These are phyloP conservation scores for Erpornis zantholeuca DNA, from an alignment of 2,113 vertebrate genomes.

Conservation along the genomic window DNA sequence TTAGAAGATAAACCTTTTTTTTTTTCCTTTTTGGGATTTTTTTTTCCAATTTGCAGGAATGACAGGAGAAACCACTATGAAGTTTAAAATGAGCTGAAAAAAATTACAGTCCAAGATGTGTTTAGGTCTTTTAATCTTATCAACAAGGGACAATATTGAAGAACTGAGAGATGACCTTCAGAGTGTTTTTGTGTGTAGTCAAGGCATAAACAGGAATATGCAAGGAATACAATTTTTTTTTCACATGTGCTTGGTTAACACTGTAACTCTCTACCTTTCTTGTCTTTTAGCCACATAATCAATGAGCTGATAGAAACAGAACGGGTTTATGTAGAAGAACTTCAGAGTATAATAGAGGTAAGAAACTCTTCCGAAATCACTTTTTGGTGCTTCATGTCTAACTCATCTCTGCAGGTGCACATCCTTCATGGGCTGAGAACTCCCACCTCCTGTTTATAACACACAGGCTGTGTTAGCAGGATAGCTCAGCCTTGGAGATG, in stretches of 20 bases:
- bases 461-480: neutral
- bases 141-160: neutral
- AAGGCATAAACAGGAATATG: neutral
- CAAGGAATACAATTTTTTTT: neutral
- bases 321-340: constrained; percentile 90
- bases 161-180: neutral
- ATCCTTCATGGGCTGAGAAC: neutral
- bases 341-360: constrained; percentile 95
- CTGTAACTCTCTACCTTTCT: neutral
- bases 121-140: neutral
- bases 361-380: neutral
- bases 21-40: neutral
- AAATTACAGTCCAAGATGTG: neutral
- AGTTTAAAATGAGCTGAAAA: neutral
- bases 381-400: neutral
- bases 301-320: constrained; percentile 94
- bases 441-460: neutral
- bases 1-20: neutral
- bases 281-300: constrained; percentile 83
- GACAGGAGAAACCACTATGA: neutral
- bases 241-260: neutral
- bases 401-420: neutral
- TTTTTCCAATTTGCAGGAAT: neutral
- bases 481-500: neutral
- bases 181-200: neutral